Evolutionary conservation across 2,113 vertebrate species (phyloP), one percentile per base, ranked within the genome.

Genomic region (Acrocephalus arundinaceus): DNA sequence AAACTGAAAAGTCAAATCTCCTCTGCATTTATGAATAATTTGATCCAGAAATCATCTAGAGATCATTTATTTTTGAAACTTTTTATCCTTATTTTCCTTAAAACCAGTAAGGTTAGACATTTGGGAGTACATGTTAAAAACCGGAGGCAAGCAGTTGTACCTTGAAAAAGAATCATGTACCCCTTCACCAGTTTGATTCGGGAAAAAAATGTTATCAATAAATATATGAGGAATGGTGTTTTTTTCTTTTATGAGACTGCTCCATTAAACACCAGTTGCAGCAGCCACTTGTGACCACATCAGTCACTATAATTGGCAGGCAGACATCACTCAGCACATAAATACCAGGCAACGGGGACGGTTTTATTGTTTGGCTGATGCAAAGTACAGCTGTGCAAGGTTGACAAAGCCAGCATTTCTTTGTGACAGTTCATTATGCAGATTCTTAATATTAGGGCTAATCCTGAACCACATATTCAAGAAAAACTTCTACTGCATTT

Each of bases 401-500:
- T 33, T 85, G 80, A 91, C 45, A 91, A 91, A 94, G 58, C 49
- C 77, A 82, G 41, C 15, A 76, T 93, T 91, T 87, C 81, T 73
- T 79, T 79, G n/a, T 85, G 94, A 59, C 93, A 93, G 62, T 66
- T 95, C 91, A 79, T 89, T 90, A 82, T 31, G 51, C 12, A 62
- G 70, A 89, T 89, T 91, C 77, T 79, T 91, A 70, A 49, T 87
- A 89, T 70, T 73, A 76, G 41, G 30, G 23, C 20, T 92, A 94
- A 89, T 94, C 58, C 74, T 79, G 54, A 87, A 82, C 21, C 37
- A 65, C 0, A 0, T 75, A 79, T 39, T 91, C 62, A 94, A 80
- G 54, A 23, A 73, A 82, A 95, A 54, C 18, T 79, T 67, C 43
- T 91, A 18, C 23, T 62, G 23, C 23, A 15, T 31, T 12, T 30